Evolutionary conservation across 23 tunicate genomes (phyloP).

Genomic region (Ascidia mentula): DNA sequence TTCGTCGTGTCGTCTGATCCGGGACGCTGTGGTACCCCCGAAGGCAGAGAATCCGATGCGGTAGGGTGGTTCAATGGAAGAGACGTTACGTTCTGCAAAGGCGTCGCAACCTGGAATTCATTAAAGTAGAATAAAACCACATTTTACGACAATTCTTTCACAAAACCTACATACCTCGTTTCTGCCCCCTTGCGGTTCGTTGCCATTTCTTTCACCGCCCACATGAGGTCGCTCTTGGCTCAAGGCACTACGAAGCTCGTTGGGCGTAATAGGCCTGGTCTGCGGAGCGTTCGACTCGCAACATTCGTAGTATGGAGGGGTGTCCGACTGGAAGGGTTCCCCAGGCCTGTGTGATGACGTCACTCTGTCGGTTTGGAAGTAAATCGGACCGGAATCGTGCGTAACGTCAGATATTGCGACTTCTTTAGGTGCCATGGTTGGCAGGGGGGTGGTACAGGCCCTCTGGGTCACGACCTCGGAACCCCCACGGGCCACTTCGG

Average conservation of each 20-base stretch:
- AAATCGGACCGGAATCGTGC: constrained; percentile 15
- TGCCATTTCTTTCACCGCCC: not conserved
- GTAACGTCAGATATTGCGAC: not conserved
- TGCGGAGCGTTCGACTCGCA: constrained; percentile 33
- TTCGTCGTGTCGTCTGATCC: constrained; percentile 21
- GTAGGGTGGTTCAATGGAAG: not conserved
- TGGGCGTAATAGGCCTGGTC: constrained; percentile 10
- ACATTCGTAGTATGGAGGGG: constrained; percentile 86
- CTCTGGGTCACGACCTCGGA: not conserved
- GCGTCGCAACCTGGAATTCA: not conserved
- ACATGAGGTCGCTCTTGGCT: not conserved
- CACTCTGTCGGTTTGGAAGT: constrained; percentile 25
- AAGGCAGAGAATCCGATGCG: not conserved
- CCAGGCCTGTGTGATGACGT: not conserved
- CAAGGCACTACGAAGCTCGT: constrained; percentile 8
- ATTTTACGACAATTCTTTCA: not conserved
- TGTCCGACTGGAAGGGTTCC: constrained; percentile 26
- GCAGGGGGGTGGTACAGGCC: constrained; percentile 5
- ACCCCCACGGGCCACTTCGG: not conserved
- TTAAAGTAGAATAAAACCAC: not conserved
- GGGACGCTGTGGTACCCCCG: not conserved
- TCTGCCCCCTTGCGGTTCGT: not conserved
- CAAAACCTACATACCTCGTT: not conserved
- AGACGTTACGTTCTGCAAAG: not conserved
- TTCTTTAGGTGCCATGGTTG: not conserved